A percentile compares a stretch with the other conserved stretches of the same genome.
phyloP scores from a whole-genome alignment of 2,113 vertebrate genomes.

The Hemiscyllium ocellatum region DNA sequence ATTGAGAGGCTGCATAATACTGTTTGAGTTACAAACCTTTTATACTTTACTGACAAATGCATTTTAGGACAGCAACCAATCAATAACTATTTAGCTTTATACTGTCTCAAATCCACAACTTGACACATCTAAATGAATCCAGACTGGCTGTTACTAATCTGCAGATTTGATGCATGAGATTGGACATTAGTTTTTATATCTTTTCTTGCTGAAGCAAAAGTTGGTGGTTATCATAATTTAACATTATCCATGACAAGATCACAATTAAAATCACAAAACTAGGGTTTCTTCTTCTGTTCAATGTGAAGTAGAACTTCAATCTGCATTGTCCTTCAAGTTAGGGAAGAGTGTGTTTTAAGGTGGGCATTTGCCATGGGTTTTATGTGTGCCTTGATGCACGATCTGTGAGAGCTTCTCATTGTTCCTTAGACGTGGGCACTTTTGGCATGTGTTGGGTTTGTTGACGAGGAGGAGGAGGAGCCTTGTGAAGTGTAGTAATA shows the following conservation, averaged over 20 bases:
- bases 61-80: conserved; percentile 2
- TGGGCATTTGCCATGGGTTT: not conserved
- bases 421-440: conserved; percentile 72
- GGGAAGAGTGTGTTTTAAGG: not conserved
- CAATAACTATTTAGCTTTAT: not conserved
- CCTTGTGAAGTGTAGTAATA: conserved; percentile 83
- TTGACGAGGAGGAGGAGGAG: conserved; percentile 47
- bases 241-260: not conserved
- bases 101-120: not conserved
- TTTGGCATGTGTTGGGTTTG: conserved; percentile 79
- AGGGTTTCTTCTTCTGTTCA: not conserved
- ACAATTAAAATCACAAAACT: conserved; percentile 6
- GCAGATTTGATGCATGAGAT: not conserved
- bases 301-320: not conserved
- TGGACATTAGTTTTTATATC: not conserved
- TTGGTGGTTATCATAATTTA: not conserved
- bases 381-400: not conserved
- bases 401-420: not conserved
- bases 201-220: not conserved
- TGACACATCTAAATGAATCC: not conserved
- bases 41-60: not conserved
- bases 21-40: not conserved
- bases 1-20: not conserved
- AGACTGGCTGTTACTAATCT: not conserved
- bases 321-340: not conserved